phyloP scores from a whole-genome alignment of 2,113 vertebrate species.

The Triplophysa rosa region DNA sequence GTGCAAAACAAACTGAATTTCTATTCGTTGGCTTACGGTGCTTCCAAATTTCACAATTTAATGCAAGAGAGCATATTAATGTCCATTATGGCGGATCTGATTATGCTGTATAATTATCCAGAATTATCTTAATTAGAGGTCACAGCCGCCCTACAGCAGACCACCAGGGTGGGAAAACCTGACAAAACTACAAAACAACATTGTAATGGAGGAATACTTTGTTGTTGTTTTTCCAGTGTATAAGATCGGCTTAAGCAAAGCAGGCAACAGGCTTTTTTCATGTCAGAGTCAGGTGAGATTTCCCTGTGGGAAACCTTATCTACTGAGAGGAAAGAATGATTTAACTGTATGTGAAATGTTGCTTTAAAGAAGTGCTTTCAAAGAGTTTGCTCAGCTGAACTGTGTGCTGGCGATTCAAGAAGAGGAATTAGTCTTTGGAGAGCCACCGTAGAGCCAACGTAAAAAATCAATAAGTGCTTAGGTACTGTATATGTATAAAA shows the following conservation, averaged over 20 bases:
- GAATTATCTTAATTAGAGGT: slow-evolving; percentile 41
- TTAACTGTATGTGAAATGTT: not conserved
- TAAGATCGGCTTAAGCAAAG: not conserved
- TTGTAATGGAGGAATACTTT: not conserved
- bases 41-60: slow-evolving; percentile 46
- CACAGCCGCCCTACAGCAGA: slow-evolving; percentile 25
- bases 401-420: not conserved
- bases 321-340: not conserved
- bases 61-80: slow-evolving; percentile 37
- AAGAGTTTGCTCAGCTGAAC: slow-evolving; percentile 1
- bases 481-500: not conserved
- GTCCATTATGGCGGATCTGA: slow-evolving; percentile 48
- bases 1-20: slow-evolving; percentile 44
- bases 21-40: slow-evolving; percentile 24
- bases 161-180: slow-evolving; percentile 45
- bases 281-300: not conserved
- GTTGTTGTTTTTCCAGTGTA: not conserved
- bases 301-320: not conserved
- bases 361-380: not conserved
- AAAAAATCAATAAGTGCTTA: slow-evolving; percentile 14
- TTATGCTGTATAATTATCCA: slow-evolving; percentile 43
- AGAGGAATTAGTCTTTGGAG: not conserved
- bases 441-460: not conserved
- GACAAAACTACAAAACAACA: not conserved
- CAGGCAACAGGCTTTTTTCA: not conserved